Evolutionary conservation across 1,140 invertebrate genomes (phyloP).

Genomic region (Phortica variegata): DNA sequence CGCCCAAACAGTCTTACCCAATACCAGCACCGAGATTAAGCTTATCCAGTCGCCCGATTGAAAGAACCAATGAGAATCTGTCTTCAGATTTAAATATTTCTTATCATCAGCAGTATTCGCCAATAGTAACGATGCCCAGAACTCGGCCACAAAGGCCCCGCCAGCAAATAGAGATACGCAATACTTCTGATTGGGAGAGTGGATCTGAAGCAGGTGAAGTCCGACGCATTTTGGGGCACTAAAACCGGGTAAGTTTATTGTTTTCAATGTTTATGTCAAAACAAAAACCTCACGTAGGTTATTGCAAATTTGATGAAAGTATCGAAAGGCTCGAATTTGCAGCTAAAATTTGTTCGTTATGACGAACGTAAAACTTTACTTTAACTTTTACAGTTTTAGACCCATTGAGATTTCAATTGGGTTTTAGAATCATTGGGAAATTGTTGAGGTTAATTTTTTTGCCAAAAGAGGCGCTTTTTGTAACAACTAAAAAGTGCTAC

Average conservation of each 20-base stretch:
- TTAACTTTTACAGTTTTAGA: no score
- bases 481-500: no score
- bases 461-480: no score
- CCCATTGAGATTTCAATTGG: no score
- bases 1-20: slow-evolving; percentile 21
- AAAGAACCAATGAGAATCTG: neutral
- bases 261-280: no score
- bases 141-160: slow-evolving; percentile 11
- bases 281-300: no score
- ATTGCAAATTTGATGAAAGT: no score
- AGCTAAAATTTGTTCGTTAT: no score
- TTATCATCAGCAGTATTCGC: slow-evolving; percentile 13
- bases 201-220: slow-evolving; percentile 68
- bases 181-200: slow-evolving; percentile 62
- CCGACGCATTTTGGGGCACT: slow-evolving; percentile 62
- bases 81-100: neutral
- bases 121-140: slow-evolving; percentile 16
- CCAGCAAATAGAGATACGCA: slow-evolving; percentile 9
- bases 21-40: slow-evolving; percentile 22
- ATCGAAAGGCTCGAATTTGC: no score
- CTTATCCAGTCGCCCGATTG: neutral
- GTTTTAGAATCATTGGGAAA: no score
- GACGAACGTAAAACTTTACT: no score
- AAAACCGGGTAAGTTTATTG: slow-evolving; percentile 37
- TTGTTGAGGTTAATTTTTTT: no score